Conservation (phyloP, 2,797 vertebrate genomes). For the Sebastes aleutianus region DNA sequence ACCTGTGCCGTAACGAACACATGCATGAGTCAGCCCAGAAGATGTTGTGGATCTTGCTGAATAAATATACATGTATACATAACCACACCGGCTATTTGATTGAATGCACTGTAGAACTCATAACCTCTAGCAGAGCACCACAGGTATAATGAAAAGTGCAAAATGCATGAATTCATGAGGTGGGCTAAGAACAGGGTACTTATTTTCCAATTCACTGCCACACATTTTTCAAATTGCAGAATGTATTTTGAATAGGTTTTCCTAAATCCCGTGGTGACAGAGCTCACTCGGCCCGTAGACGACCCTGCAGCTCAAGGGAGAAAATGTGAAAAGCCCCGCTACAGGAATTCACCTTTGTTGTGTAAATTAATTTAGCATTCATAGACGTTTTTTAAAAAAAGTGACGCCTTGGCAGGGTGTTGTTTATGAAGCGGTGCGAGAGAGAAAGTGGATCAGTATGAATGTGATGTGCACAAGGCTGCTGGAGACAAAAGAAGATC, state of each 20-base stretch:
- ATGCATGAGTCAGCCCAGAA: slow-evolving; percentile 3
- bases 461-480: slow-evolving; percentile 47
- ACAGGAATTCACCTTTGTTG: slow-evolving; percentile 37
- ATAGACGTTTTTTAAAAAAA: slow-evolving; percentile 24
- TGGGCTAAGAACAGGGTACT: slow-evolving; percentile 38
- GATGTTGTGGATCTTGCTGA: background rate
- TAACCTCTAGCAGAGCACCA: slow-evolving; percentile 24
- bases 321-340: slow-evolving; percentile 1
- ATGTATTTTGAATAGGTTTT: slow-evolving; percentile 50
- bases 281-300: slow-evolving; percentile 26
- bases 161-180: slow-evolving; percentile 68
- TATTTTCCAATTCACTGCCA: slow-evolving; percentile 58
- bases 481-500: slow-evolving; percentile 61
- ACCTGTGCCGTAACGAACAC: background rate
- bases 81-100: slow-evolving; percentile 22
- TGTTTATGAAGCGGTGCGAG: slow-evolving; percentile 23
- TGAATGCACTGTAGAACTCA: background rate
- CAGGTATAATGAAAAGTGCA: slow-evolving; percentile 64
- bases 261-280: slow-evolving; percentile 15
- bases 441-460: slow-evolving; percentile 42
- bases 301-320: slow-evolving; percentile 31
- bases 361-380: slow-evolving; percentile 45
- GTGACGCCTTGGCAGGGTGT: slow-evolving; percentile 4
- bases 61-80: slow-evolving; percentile 48
- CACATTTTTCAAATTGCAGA: slow-evolving; percentile 55